phyloP scores from a whole-genome alignment of 2,888 invertebrate species.

The Xanthia togata region DNA sequence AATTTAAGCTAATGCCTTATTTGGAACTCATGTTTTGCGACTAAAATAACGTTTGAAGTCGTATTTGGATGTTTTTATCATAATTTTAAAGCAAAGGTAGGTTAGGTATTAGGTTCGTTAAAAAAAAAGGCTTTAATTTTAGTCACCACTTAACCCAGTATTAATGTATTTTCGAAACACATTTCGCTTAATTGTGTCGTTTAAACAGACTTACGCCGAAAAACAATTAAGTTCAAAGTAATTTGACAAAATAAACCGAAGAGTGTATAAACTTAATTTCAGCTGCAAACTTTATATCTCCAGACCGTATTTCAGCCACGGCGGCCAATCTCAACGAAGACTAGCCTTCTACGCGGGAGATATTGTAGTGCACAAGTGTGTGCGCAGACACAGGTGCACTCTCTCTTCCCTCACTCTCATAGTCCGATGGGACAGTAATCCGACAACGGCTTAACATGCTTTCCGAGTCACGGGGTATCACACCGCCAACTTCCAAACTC shows the following conservation, averaged over 20 bases:
- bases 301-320: too few species aligned
- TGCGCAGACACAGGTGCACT: too few species aligned
- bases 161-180: slow-evolving; percentile 8
- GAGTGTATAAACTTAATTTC: background rate
- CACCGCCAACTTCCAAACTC: too few species aligned
- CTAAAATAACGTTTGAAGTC: background rate
- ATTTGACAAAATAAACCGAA: slow-evolving; percentile 4
- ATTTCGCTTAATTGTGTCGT: slow-evolving; percentile 1
- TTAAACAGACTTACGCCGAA: background rate
- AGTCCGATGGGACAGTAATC: too few species aligned
- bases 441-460: too few species aligned
- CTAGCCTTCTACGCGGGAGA: too few species aligned
- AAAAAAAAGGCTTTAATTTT: background rate
- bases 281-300: too few species aligned
- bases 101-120: too few species aligned
- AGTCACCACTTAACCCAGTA: background rate
- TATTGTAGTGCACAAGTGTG: too few species aligned
- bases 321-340: too few species aligned
- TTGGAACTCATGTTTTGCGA: background rate
- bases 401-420: too few species aligned
- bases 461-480: too few species aligned
- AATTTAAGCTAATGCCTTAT: background rate
- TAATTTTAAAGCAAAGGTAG: background rate
- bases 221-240: slow-evolving; percentile 15
- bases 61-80: background rate